phyloP scores from a whole-genome alignment of 2,113 vertebrate species.

The Typhlomys cinereus region DNA sequence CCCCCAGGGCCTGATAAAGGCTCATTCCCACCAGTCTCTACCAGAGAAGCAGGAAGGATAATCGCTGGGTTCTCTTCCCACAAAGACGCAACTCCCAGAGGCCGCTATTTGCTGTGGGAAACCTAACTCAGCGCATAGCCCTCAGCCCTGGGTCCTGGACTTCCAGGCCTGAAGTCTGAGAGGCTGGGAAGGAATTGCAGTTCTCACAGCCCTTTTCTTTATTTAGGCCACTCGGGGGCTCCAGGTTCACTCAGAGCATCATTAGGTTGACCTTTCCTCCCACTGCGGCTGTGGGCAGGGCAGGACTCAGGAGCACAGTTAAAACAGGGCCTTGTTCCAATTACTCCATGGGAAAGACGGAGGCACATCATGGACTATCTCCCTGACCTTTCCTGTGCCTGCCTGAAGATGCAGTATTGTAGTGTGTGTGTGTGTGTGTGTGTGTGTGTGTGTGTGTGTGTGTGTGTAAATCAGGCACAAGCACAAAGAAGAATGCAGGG shows the following conservation, averaged over 20 bases:
- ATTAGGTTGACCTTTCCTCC: background rate
- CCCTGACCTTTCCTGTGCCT: accelerated
- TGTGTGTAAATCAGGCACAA: background rate
- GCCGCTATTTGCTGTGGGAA: conserved; percentile 53
- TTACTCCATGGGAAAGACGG: background rate
- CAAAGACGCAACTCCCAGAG: conserved; percentile 46
- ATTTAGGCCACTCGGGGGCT: background rate
- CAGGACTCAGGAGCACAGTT: background rate
- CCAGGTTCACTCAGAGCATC: background rate
- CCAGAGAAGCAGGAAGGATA: conserved; percentile 6
- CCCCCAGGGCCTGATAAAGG: background rate
- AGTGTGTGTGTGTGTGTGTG: no score
- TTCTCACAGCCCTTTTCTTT: background rate
- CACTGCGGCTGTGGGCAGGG: background rate
- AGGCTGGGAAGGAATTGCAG: background rate
- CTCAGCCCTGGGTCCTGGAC: background rate
- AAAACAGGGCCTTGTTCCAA: accelerated
- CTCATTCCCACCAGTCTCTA: conserved; percentile 40
- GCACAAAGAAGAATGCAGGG: background rate
- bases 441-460: no score
- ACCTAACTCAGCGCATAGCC: background rate
- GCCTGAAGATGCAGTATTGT: background rate
- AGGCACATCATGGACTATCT: accelerated
- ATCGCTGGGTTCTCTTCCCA: conserved; percentile 17
- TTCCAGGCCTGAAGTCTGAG: background rate